Evolutionary conservation across 1,140 invertebrate species (phyloP).

Genomic region (Saccostrea glomerata): DNA sequence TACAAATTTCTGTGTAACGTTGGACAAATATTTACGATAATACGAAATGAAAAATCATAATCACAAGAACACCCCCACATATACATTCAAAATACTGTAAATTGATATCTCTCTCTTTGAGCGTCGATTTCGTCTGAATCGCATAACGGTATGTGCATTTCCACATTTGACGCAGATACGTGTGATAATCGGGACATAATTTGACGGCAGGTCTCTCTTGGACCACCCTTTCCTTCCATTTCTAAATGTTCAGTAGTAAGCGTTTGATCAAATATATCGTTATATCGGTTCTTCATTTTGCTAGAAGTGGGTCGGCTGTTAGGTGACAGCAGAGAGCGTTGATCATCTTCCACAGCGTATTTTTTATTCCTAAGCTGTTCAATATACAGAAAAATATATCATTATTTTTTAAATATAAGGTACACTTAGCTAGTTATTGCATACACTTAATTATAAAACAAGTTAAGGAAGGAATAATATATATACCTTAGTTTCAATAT

Average conservation of each 20-base stretch:
- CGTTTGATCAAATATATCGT: not conserved
- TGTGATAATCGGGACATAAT: not conserved
- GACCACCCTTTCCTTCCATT: not conserved
- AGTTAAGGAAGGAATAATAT: too few species aligned
- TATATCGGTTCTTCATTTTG: not conserved
- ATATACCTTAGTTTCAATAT: not conserved
- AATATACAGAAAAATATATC: not conserved
- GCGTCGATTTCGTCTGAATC: not conserved
- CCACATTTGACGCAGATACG: not conserved
- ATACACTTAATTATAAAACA: too few species aligned
- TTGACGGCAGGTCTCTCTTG: not conserved
- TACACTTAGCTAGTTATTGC: not conserved
- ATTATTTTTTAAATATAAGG: not conserved
- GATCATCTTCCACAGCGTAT: not conserved
- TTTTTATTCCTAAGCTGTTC: not conserved
- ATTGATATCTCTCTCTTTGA: not conserved
- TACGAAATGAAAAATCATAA: too few species aligned
- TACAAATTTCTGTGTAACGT: too few species aligned
- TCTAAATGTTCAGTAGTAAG: not conserved
- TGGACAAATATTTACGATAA: too few species aligned
- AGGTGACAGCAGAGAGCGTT: not conserved
- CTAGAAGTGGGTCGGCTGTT: not conserved
- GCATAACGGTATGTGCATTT: not conserved
- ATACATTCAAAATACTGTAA: too few species aligned
- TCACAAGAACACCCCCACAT: too few species aligned